These are phyloP conservation scores for Electrona antarctica DNA, from an alignment of 2,113 vertebrate species.

Conservation along the genomic window DNA sequence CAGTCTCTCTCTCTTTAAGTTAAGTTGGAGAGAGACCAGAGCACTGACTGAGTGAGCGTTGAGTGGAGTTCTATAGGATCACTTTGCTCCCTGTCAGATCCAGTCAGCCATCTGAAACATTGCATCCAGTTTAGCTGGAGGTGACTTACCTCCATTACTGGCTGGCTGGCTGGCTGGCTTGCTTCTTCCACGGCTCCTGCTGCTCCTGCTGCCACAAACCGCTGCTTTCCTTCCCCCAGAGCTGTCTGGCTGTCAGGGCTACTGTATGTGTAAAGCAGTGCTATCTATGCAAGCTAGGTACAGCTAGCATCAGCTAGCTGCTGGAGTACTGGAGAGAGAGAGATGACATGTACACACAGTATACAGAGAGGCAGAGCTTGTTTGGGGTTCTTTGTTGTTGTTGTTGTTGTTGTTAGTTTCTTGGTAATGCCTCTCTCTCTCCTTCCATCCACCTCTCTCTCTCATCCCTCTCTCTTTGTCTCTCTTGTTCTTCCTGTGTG, in stretches of 20 bases:
- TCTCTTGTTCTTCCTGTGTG: constrained; percentile 36
- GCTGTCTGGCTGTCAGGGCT: constrained; percentile 22
- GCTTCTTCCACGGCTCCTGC: not conserved
- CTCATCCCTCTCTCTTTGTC: constrained; percentile 21
- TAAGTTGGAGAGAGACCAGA: constrained; percentile 9
- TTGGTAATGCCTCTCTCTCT: constrained; percentile 13
- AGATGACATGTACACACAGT: too few species aligned
- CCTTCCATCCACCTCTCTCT: constrained; percentile 3
- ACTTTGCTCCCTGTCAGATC: constrained; percentile 38
- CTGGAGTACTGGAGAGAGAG: not conserved
- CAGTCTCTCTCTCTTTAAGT: not conserved
- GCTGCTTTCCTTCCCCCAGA: constrained; percentile 34
- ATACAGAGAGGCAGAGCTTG: too few species aligned
- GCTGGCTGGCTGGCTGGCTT: not conserved
- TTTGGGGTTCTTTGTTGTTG: too few species aligned
- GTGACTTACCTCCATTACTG: constrained; percentile 64
- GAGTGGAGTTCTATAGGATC: constrained; percentile 6
- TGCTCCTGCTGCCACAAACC: constrained; percentile 36
- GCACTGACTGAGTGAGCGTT: not conserved
- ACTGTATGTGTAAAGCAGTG: constrained; percentile 8
- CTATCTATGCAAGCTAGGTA: not conserved
- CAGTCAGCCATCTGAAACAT: constrained; percentile 35
- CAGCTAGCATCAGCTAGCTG: not conserved
- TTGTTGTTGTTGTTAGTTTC: not conserved
- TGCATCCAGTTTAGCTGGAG: constrained; percentile 24